Conservation (phyloP, 2,113 vertebrate genomes). For the Semicossyphus pulcher region DNA sequence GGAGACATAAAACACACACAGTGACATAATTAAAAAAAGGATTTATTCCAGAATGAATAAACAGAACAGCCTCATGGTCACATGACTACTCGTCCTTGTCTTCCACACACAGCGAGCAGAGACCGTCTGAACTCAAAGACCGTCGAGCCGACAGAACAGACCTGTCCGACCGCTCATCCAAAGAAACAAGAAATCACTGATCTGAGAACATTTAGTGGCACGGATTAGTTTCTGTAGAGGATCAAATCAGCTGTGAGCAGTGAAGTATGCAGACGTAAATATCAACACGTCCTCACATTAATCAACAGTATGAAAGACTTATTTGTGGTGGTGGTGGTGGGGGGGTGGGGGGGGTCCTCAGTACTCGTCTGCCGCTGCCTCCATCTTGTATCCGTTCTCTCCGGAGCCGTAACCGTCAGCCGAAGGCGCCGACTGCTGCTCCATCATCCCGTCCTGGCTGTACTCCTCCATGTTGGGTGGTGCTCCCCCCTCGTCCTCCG, state of each 20-base stretch:
- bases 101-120: conserved; percentile 31
- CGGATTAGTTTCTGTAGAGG: background rate
- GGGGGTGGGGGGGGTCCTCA: conserved; percentile 34
- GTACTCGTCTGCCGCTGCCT: conserved; percentile 86
- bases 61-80: conserved; percentile 51
- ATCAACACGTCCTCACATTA: background rate
- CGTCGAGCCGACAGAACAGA: background rate
- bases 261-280: background rate
- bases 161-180: background rate
- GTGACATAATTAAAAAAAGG: conserved; percentile 44
- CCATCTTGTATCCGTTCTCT: conserved; percentile 92
- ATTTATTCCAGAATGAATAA: conserved; percentile 62
- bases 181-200: background rate
- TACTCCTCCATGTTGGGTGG: conserved; percentile 80
- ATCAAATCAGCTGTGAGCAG: conserved; percentile 15
- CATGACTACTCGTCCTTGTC: conserved; percentile 26
- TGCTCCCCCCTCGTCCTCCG: conserved; percentile 75
- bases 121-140: background rate
- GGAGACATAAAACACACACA: conserved; percentile 25
- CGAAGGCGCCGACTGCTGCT: conserved; percentile 85
- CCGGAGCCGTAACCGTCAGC: conserved; percentile 89
- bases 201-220: conserved; percentile 37
- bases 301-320: conserved; percentile 3
- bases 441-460: conserved; percentile 87
- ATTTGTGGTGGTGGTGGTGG: background rate